A percentile compares a stretch with the other conserved stretches of the same genome.
Conservation (phyloP, 2,888 invertebrate species). For the Ferrisia virgata region DNA sequence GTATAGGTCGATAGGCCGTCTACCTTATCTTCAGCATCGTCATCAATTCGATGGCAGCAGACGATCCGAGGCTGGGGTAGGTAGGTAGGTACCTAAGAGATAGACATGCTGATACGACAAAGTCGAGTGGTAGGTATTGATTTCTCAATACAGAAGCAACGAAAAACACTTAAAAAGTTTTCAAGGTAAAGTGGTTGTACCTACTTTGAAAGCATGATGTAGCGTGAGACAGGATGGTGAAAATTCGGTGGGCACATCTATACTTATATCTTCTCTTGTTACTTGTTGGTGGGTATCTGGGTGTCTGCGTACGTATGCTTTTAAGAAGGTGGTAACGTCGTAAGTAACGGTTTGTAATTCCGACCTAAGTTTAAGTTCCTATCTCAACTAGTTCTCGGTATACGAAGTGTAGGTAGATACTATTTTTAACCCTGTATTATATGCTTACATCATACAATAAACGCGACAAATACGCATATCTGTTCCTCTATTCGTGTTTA, state of each 20-base stretch:
- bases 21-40: too few species aligned
- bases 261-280: neutral
- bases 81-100: too few species aligned
- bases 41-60: too few species aligned
- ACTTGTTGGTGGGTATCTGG: slow-evolving; percentile 2
- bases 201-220: neutral
- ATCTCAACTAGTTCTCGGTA: neutral
- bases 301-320: too few species aligned
- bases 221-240: neutral
- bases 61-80: neutral
- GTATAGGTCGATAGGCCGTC: too few species aligned
- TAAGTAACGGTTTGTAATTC: neutral
- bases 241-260: neutral
- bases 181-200: slow-evolving; percentile 27
- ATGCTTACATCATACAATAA: too few species aligned
- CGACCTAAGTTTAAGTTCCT: neutral
- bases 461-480: neutral
- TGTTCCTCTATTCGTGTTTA: neutral
- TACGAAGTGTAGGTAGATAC: neutral
- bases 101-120: too few species aligned
- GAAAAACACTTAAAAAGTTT: slow-evolving; percentile 25
- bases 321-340: neutral
- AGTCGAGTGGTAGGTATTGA: slow-evolving; percentile 32
- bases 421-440: neutral
- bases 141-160: neutral